Evolutionary conservation across 2,113 vertebrate genomes (phyloP).

Genomic region (Psettodes erumei): DNA sequence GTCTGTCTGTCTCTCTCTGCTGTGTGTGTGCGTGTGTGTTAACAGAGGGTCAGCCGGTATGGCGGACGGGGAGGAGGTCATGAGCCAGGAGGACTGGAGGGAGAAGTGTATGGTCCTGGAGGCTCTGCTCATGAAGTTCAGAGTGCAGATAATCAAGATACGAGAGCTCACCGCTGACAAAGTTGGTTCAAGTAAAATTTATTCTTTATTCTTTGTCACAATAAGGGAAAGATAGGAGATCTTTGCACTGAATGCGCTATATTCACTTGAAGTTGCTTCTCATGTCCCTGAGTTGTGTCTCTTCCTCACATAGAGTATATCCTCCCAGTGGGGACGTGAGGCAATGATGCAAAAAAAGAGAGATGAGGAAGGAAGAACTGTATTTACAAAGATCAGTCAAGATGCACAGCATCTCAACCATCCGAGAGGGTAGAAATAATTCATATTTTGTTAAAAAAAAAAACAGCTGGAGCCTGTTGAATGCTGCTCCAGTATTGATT

Average conservation of each 20-base stretch:
- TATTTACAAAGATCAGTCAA: too few relatives aligned
- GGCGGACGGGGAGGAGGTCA: slow-evolving; percentile 88
- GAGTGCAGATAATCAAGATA: slow-evolving; percentile 96
- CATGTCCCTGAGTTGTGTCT: background rate
- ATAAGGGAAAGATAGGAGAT: too few relatives aligned
- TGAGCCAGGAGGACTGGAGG: slow-evolving; percentile 91
- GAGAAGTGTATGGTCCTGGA: slow-evolving; percentile 94
- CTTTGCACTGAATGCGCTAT: too few relatives aligned
- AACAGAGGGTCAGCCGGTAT: slow-evolving; percentile 71
- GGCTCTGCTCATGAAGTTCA: slow-evolving; percentile 94
- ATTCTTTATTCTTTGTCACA: background rate
- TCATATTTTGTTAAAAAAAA: background rate
- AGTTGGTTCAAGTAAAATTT: slow-evolving; percentile 77
- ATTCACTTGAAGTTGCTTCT: background rate
- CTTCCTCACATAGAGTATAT: background rate
- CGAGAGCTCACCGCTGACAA: slow-evolving; percentile 95
- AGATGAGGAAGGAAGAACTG: background rate
- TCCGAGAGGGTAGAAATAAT: background rate
- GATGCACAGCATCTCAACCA: too few relatives aligned
- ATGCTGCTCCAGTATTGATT: background rate
- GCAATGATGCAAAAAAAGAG: too few relatives aligned
- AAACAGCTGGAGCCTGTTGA: background rate
- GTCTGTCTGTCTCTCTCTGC: background rate
- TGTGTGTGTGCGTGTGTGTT: slow-evolving; percentile 25
- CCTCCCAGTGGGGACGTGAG: background rate